Evolutionary conservation across 2,113 vertebrate genomes (phyloP).

Genomic region (Vireo altiloquus): DNA sequence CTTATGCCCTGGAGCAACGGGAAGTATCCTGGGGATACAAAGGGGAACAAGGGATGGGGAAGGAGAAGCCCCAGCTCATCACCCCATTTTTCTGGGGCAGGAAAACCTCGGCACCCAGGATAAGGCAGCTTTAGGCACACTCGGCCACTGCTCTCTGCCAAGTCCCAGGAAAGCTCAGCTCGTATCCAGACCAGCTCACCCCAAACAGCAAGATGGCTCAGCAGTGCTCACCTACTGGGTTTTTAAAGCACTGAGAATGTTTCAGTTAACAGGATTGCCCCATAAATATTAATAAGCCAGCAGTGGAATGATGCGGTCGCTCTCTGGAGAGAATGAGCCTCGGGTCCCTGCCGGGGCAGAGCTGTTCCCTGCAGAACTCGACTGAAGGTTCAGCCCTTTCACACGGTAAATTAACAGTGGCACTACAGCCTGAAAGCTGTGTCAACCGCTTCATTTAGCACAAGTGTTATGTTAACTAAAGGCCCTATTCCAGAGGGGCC

Average conservation of each 20-base stretch:
- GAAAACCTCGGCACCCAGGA: neutral
- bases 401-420: slow-evolving; percentile 46
- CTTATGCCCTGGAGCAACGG: neutral
- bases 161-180: neutral
- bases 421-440: slow-evolving; percentile 57
- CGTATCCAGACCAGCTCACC: neutral
- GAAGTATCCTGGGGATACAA: neutral
- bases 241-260: neutral
- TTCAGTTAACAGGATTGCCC: neutral
- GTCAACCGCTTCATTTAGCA: slow-evolving; percentile 69
- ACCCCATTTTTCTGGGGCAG: neutral
- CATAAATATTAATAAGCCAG: neutral
- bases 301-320: neutral
- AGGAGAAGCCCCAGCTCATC: neutral
- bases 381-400: slow-evolving; percentile 34
- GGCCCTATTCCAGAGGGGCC: slow-evolving; percentile 37
- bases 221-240: neutral
- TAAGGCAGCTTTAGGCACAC: neutral
- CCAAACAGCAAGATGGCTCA: neutral
- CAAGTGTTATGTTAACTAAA: slow-evolving; percentile 68
- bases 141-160: neutral
- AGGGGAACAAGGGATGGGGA: neutral
- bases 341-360: neutral
- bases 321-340: neutral
- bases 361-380: neutral